Base-by-base conservation (phyloP, 2,888 invertebrate genomes). In the Thereva unica region DNA sequence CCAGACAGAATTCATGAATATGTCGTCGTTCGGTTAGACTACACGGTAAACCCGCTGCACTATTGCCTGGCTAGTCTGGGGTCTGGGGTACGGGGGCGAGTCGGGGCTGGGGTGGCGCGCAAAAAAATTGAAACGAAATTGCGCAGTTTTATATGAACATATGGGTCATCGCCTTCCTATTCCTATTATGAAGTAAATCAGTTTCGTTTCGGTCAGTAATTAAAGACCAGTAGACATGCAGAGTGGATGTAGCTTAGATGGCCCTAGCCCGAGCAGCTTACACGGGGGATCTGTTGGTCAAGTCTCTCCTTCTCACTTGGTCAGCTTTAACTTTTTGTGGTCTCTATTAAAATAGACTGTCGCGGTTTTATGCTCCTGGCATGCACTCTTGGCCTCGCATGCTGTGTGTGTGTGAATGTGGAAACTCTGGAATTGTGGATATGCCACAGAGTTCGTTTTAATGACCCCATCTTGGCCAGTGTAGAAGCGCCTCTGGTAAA, bases 1-100 rank as follows among this genome's bases (percentile, higher is more conserved):
- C 35, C 54, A 64, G 53, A 54, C 54, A 64, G 54, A 64, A 64
- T 64, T 64, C 64, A 64, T 54, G 54, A 64, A 64, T 64, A 64
- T 59, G 57, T 59, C 47, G 57, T 59, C 57, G 57, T 47, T 59
- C n/a, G 41, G 57, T 38, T 59, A 38, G 47, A 59, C 37, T 37
- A 47, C 37, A 40, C 9, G 23, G 23, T 23, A 23, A 23, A 2
- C 23, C 1, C 23, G 23, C 23, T 23, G 23, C 23, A 23, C 23
- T 23, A 23, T 23, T 23, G 23, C 23, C 23, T 23, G 23, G 23
- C 23, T 23, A 23, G 23, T 23, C n/a, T n/a, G n/a, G n/a, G n/a
- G n/a, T n/a, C n/a, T 23, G 23, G 9, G 4, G 50, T 50, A 41
- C 42, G 55, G 35, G 35, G 7, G 1, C 35, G 5, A 4, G 53